Percentiles rank a stretch among this genome's conserved stretches.
These are phyloP conservation scores for Cryptosula pallasiana DNA, from an alignment of 2,888 invertebrate genomes.

Conservation along the genomic window DNA sequence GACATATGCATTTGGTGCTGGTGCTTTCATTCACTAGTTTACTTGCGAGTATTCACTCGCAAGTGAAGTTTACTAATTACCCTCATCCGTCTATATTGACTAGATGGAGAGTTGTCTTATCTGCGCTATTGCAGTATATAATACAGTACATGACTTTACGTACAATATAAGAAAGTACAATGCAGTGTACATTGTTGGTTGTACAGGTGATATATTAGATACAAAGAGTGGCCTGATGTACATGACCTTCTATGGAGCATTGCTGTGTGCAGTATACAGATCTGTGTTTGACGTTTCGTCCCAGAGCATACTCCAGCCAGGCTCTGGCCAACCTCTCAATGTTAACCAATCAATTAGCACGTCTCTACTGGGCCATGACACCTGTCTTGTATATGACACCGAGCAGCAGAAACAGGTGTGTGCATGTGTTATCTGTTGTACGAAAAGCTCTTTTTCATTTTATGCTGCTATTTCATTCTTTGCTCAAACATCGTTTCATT, in stretches of 20 bases:
- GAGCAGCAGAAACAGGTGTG: neutral
- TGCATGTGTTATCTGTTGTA: too few species aligned
- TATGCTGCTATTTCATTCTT: neutral
- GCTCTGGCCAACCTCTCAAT: conserved; percentile 68
- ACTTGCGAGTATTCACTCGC: too few species aligned
- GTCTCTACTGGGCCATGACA: conserved; percentile 3
- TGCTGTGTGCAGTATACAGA: conserved; percentile 85
- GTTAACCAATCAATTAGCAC: conserved; percentile 42
- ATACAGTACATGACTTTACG: too few species aligned
- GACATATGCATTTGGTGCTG: too few species aligned
- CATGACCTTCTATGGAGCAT: conserved; percentile 48
- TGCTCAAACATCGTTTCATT: neutral
- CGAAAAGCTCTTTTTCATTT: neutral
- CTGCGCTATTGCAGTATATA: too few species aligned
- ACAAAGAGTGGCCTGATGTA: neutral
- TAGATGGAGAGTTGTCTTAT: too few species aligned
- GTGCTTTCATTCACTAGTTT: too few species aligned
- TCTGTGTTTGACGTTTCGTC: conserved; percentile 83
- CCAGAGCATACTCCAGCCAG: conserved; percentile 68
- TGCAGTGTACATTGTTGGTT: too few species aligned
- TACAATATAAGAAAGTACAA: too few species aligned
- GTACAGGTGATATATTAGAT: conserved; percentile 10
- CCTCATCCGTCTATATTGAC: too few species aligned
- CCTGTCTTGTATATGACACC: neutral
- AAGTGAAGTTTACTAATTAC: too few species aligned